Evolutionary conservation across 2,888 invertebrate genomes (phyloP).

Genomic region (Lasioglossum figueresi): DNA sequence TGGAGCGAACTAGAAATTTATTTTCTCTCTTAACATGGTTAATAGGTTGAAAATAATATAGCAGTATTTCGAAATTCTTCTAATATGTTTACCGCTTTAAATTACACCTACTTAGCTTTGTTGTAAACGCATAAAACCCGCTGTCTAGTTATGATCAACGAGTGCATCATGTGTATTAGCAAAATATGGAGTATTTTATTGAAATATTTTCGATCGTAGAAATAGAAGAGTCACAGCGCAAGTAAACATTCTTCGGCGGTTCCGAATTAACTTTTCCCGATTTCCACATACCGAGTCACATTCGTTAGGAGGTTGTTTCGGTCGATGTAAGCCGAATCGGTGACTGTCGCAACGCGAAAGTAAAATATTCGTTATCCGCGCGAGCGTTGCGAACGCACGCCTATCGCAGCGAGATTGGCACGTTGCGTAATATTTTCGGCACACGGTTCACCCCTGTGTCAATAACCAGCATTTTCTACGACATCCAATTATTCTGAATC

Average conservation of each 20-base stretch:
- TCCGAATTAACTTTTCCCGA: background rate
- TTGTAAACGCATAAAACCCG: too few species aligned
- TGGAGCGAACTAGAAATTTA: too few species aligned
- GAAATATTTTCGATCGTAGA: background rate
- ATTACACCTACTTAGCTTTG: too few species aligned
- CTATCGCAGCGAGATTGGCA: background rate
- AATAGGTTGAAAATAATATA: too few species aligned
- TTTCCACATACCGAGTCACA: background rate
- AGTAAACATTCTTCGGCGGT: background rate
- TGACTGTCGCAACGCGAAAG: background rate
- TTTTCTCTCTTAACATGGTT: too few species aligned
- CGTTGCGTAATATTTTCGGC: background rate
- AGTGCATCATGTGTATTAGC: too few species aligned
- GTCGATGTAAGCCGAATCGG: background rate
- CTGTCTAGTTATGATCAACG: too few species aligned
- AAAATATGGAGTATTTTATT: too few species aligned
- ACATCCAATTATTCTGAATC: background rate
- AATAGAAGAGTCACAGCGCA: background rate
- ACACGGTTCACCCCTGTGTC: background rate
- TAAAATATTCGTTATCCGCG: background rate
- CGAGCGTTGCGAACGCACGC: background rate
- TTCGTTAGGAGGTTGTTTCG: background rate
- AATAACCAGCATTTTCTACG: background rate
- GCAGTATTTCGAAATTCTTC: too few species aligned
- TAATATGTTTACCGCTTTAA: too few species aligned